Evolutionary conservation across 2,113 vertebrate genomes (phyloP), one percentile per base, ranked within the genome.

Genomic region (Pelecanus crispus): DNA sequence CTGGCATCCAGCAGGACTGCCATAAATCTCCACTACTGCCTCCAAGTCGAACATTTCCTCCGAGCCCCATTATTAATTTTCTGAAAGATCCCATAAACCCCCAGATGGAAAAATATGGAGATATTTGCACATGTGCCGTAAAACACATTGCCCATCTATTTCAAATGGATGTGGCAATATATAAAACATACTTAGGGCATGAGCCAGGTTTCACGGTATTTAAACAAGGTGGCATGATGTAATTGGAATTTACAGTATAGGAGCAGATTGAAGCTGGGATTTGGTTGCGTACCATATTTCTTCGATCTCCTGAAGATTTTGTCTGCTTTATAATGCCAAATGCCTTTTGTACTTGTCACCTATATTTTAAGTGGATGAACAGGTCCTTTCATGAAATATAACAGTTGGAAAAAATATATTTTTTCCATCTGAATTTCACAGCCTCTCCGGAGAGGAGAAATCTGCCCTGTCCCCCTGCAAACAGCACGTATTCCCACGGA

Each of bases 161-260:
- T 92, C 77, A 95, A 89, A 97, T 96, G 95, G 93, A 95, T 96
- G 94, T 97, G 96, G 95, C 95, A 95, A 97, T 92, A 95, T 86
- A 95, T 94, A 95, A 96, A 97, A 86, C 93, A 95, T 77, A 92
- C 92, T 86, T 92, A 80, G 53, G 79, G 94, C 56, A 93, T 95
- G 92, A 94, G 88, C 82, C 94, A 95, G 95, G 65, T 90, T 95
- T 95, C 94, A 90, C 74, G 68, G 93, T 92, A 95, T 97, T 96
- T 94, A 89, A 96, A 95, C 95, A 95, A 94, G 96, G 95, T 81
- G 10, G 95, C 61, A 94, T 97, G 95, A 97, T 94, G 95, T 97
- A 91, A 97, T 97, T 96, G 96, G 97, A 97, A 97, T 97, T 96
- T 94, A 94, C 95, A 94, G 77, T 62, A 73, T 52, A 97, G 92